Percentiles rank a stretch among this genome's conserved stretches.
Evolutionary conservation across 2,888 invertebrate species (phyloP).

Genomic region (Papilio gigon): DNA sequence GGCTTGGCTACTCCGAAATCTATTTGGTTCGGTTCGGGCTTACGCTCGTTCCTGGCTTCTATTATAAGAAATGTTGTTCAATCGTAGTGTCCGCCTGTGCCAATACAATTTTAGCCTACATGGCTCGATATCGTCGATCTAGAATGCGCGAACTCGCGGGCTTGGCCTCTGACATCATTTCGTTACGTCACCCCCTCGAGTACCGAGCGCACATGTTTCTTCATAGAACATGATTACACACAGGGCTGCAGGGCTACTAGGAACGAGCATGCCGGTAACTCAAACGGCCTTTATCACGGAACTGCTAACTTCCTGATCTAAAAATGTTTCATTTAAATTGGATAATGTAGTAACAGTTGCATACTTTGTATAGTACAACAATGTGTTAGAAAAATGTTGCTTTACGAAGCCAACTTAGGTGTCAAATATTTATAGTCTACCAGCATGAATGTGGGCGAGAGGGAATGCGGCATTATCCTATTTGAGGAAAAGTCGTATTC

Average conservation of each 20-base stretch:
- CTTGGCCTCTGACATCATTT: constrained; percentile 53
- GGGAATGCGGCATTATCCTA: constrained; percentile 24
- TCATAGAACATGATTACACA: constrained; percentile 46
- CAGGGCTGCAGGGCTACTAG: constrained; percentile 46
- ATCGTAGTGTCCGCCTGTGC: constrained; percentile 14
- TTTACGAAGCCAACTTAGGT: neutral
- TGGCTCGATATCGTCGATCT: constrained; percentile 34
- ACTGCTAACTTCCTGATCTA: constrained; percentile 46
- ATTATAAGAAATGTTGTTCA: too few relatives aligned
- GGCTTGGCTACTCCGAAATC: too few relatives aligned
- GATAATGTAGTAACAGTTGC: constrained; percentile 28
- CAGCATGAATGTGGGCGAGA: constrained; percentile 1
- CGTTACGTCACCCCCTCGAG: constrained; percentile 51
- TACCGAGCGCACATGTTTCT: constrained; percentile 45
- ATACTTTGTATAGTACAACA: neutral
- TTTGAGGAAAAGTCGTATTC: constrained; percentile 1
- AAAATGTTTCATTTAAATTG: constrained; percentile 16
- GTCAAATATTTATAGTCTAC: constrained; percentile 12
- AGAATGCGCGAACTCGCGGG: constrained; percentile 39
- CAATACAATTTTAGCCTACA: constrained; percentile 29
- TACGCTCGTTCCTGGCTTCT: too few relatives aligned
- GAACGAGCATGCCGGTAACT: constrained; percentile 45
- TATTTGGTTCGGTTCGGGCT: too few relatives aligned
- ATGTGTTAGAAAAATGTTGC: neutral
- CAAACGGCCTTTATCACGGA: constrained; percentile 44